These are phyloP conservation scores for Chloroceryle inda DNA, from an alignment of 2,797 vertebrate genomes.

Conservation along the genomic window DNA sequence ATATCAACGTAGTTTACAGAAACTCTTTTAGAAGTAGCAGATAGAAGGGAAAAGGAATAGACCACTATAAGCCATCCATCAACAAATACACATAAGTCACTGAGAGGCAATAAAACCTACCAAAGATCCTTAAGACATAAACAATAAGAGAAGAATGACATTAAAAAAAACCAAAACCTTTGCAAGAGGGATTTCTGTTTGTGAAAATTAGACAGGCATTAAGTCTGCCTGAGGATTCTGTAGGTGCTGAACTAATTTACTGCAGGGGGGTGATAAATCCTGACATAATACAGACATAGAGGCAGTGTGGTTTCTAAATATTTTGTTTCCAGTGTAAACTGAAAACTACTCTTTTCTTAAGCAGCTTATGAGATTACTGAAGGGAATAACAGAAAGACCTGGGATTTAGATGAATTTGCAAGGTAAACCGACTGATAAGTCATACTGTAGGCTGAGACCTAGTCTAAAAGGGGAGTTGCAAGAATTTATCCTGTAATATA, in stretches of 20 bases:
- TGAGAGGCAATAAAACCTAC: not conserved
- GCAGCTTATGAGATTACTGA: conserved; percentile 10
- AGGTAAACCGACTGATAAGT: not conserved
- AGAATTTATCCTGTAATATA: not conserved
- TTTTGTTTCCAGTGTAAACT: conserved; percentile 34
- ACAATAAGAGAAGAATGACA: conserved; percentile 11
- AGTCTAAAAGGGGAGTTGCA: not conserved
- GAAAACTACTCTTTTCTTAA: conserved; percentile 5
- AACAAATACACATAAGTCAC: not conserved
- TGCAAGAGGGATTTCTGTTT: not conserved
- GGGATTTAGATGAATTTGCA: conserved; percentile 19
- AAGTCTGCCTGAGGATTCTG: not conserved
- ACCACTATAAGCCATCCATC: not conserved
- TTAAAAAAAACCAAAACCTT: not conserved
- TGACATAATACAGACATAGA: not conserved
- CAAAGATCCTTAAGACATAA: not conserved
- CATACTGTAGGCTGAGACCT: not conserved
- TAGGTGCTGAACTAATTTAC: not conserved
- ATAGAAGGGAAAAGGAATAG: not conserved
- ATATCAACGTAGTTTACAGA: not conserved
- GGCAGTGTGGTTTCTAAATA: conserved; percentile 1
- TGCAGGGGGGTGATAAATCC: not conserved
- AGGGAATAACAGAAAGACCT: not conserved
- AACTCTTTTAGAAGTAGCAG: not conserved
- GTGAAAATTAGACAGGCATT: not conserved